Evolutionary conservation across 2,888 invertebrate species (phyloP), one percentile per base, ranked within the genome.

Genomic region (Parnassius orleans): DNA sequence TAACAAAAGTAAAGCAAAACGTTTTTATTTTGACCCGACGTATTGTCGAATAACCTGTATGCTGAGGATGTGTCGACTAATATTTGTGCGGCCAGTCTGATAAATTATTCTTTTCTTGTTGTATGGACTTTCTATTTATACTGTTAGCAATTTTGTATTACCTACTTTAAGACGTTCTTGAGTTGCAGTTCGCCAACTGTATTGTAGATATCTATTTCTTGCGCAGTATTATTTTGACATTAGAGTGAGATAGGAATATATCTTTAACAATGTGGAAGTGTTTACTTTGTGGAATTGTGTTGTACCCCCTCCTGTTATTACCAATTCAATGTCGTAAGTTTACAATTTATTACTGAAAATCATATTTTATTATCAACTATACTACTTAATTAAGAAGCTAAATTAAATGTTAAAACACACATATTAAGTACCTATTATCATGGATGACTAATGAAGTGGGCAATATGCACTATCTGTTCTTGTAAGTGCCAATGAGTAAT

Each of bases 281-380:
- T 65, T 63, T 73, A 47, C 61, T 67, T 51, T 66, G 53, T 64
- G 69, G 69, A 65, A 66, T 66, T 60, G 59, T 61, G 44, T 47
- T 61, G 10, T 57, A 62, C 55, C 24, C 67, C 41, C 41, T 59
- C 53, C 55, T 67, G 57, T 58, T 59, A 53, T 61, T 51, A 50
- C 63, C 56, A 19, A 64, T 64, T 47, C 61, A 69, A 54, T 69
- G 65, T 60, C 65, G 68, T 70, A 69, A 68, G 72, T 73, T 63
- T 19, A 10, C 15, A 15, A 54, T 43, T 54, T 44, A 53, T 54
- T 54, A 41, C 12, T 19, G 43, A 44, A 7, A 19, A 12, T 12
- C 46, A 46, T 46, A 33, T 33, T 33, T 33, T 33, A 33, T 33
- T 33, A 33, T 33, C 7, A 7, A 33, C 0, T 0, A 33, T 5